Conservation (phyloP, 2,797 vertebrate species). For the Alauda arvensis region DNA sequence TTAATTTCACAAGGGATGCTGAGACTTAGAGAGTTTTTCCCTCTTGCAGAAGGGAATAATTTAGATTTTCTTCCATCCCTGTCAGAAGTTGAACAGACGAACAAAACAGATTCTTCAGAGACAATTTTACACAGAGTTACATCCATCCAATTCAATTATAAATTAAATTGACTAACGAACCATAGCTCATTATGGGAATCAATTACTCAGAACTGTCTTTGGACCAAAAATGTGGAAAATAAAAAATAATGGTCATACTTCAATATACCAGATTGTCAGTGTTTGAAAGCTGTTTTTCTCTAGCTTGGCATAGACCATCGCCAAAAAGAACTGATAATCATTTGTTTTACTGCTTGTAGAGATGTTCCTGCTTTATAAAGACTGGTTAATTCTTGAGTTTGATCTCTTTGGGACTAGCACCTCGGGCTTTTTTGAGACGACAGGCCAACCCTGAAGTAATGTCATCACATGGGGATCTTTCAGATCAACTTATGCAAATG, state of each 20-base stretch:
- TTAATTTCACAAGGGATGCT: conserved; percentile 80
- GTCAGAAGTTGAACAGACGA: conserved; percentile 84
- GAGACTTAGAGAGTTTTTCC: conserved; percentile 74
- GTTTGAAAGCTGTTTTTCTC: conserved; percentile 82
- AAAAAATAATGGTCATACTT: conserved; percentile 87
- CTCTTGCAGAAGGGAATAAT: conserved; percentile 79
- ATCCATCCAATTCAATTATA: conserved; percentile 92
- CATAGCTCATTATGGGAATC: conserved; percentile 91
- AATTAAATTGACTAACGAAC: conserved; percentile 93
- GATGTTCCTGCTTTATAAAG: conserved; percentile 73
- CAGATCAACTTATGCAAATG: conserved; percentile 82
- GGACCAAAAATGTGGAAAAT: conserved; percentile 87
- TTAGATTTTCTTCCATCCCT: conserved; percentile 81
- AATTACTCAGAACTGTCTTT: conserved; percentile 90
- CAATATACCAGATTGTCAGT: conserved; percentile 84
- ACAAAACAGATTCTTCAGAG: conserved; percentile 86
- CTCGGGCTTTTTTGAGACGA: conserved; percentile 68
- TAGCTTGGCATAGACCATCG: conserved; percentile 75
- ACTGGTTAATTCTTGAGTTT: conserved; percentile 77
- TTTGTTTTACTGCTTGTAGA: conserved; percentile 79
- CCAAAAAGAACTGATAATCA: conserved; percentile 80
- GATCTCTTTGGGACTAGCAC: conserved; percentile 71
- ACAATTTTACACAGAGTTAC: conserved; percentile 87
- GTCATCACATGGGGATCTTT: conserved; percentile 70
- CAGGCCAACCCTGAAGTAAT: conserved; percentile 71